Percentiles rank a stretch among this genome's conserved stretches.
phyloP scores from a whole-genome alignment of 2,797 vertebrate species.

The Acanthornis magna region DNA sequence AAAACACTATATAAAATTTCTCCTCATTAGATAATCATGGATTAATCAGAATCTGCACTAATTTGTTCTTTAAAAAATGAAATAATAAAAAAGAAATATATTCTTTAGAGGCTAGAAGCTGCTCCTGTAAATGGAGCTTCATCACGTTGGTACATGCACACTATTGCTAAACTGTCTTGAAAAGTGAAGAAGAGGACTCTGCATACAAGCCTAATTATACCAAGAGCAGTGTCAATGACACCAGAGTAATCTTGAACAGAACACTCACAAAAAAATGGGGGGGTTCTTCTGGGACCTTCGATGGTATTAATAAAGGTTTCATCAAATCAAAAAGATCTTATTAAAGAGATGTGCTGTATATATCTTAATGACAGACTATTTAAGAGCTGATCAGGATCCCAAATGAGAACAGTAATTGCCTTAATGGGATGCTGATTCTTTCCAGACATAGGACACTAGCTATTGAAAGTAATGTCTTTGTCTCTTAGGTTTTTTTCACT shows the following conservation, averaged over 20 bases:
- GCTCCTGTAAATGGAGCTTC: neutral
- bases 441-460: neutral
- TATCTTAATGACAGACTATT: constrained; percentile 49
- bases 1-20: neutral
- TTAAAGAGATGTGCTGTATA: constrained; percentile 1
- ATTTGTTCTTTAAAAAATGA: neutral
- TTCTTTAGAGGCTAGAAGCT: neutral
- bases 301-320: constrained; percentile 42
- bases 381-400: constrained; percentile 36
- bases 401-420: constrained; percentile 42
- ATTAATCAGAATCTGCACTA: neutral
- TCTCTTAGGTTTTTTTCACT: neutral
- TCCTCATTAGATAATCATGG: neutral
- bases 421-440: constrained; percentile 41
- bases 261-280: constrained; percentile 7
- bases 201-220: neutral
- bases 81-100: neutral
- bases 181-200: neutral
- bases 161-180: neutral
- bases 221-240: neutral
- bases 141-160: neutral
- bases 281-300: neutral
- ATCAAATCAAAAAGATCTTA: constrained; percentile 43
- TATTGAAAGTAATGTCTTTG: constrained; percentile 25
- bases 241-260: constrained; percentile 12